Evolutionary conservation across 1,140 invertebrate species (phyloP).

Genomic region (Araneus ventricosus): DNA sequence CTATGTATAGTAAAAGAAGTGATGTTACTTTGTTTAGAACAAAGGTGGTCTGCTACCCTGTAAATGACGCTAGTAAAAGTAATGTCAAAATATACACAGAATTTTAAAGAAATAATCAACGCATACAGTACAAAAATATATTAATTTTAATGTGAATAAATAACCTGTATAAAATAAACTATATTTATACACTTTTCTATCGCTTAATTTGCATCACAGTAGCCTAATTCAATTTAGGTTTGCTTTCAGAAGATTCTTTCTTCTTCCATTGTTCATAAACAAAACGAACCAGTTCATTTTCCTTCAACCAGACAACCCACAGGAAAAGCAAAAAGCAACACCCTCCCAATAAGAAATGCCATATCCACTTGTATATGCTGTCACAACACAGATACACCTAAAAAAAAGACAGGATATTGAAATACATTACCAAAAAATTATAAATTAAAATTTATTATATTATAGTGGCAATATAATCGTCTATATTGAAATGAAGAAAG

Average conservation of each 20-base stretch:
- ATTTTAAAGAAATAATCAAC: too few relatives aligned
- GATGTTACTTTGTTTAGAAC: too few relatives aligned
- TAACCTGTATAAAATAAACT: background rate
- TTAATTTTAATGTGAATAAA: background rate
- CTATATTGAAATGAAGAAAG: too few relatives aligned
- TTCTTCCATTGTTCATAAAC: slow-evolving; percentile 59
- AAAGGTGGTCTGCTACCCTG: too few relatives aligned
- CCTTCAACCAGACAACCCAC: slow-evolving; percentile 28
- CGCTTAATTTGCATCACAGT: background rate
- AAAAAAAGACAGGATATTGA: background rate
- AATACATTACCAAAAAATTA: background rate
- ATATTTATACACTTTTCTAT: background rate
- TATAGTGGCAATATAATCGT: too few relatives aligned
- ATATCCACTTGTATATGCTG: slow-evolving; percentile 11
- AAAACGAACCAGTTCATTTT: slow-evolving; percentile 44
- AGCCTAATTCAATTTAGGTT: background rate
- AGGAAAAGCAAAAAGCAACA: slow-evolving; percentile 26
- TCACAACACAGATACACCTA: slow-evolving; percentile 35
- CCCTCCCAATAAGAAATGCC: slow-evolving; percentile 41
- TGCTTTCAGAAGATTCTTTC: background rate
- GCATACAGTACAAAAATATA: too few relatives aligned
- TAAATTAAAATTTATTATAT: too few relatives aligned
- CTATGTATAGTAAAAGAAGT: too few relatives aligned
- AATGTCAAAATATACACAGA: too few relatives aligned
- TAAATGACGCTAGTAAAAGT: too few relatives aligned